These are phyloP conservation scores for Dipodomys ordii DNA, from an alignment of 2,113 vertebrate genomes.

Conservation along the genomic window DNA sequence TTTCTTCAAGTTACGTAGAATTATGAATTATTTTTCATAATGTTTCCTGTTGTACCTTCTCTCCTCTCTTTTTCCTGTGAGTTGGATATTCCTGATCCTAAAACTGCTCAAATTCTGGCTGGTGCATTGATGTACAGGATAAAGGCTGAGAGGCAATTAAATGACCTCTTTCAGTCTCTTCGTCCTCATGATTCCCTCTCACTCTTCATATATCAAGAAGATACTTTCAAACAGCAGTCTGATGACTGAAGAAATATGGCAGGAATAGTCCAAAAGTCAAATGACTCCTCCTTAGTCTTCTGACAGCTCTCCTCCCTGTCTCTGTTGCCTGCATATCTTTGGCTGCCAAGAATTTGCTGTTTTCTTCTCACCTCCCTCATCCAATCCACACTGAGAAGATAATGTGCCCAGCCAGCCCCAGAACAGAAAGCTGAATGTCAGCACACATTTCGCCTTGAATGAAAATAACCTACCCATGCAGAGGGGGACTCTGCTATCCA, in stretches of 20 bases:
- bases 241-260: slow-evolving; percentile 51
- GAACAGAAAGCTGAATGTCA: slow-evolving; percentile 64
- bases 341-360: slow-evolving; percentile 82
- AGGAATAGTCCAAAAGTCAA: slow-evolving; percentile 63
- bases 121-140: background rate
- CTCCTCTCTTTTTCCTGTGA: background rate
- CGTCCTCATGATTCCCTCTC: background rate
- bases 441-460: slow-evolving; percentile 61
- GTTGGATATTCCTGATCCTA: background rate
- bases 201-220: slow-evolving; percentile 45
- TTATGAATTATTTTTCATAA: background rate
- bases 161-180: background rate
- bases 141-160: background rate
- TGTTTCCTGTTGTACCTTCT: background rate
- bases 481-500: slow-evolving; percentile 56
- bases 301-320: slow-evolving; percentile 69
- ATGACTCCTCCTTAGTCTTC: slow-evolving; percentile 57
- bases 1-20: background rate
- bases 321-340: slow-evolving; percentile 68
- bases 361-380: slow-evolving; percentile 81
- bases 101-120: slow-evolving; percentile 6
- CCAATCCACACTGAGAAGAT: slow-evolving; percentile 83
- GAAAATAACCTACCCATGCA: slow-evolving; percentile 62
- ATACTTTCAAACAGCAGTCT: slow-evolving; percentile 7
- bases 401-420: slow-evolving; percentile 72